A percentile compares a stretch with the other conserved stretches of the same genome.
phyloP scores from a whole-genome alignment of 2,888 invertebrate genomes.

The Parapristionchus giblindavisi region DNA sequence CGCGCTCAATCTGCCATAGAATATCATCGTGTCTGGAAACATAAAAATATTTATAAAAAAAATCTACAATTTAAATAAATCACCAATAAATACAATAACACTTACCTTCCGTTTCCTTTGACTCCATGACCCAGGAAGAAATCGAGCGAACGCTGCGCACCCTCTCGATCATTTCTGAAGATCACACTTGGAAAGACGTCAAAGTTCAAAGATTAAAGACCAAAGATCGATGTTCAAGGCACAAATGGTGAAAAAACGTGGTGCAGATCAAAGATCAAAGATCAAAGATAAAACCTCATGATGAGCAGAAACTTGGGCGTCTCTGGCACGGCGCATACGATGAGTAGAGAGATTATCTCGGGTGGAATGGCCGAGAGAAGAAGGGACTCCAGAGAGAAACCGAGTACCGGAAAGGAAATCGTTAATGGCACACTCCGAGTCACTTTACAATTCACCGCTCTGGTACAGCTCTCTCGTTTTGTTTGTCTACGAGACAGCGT shows the following conservation, averaged over 20 bases:
- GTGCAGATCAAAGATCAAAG: slow-evolving; percentile 3
- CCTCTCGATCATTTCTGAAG: slow-evolving; percentile 50
- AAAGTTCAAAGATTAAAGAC: neutral
- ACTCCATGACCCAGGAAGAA: slow-evolving; percentile 59
- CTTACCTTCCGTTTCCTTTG: slow-evolving; percentile 13
- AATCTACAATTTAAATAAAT: neutral
- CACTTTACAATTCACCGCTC: too few species aligned
- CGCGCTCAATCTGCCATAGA: slow-evolving; percentile 27
- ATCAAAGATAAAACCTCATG: slow-evolving; percentile 44
- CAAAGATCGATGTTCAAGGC: neutral
- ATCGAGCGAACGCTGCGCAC: slow-evolving; percentile 54
- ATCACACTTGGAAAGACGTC: neutral
- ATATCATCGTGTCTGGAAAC: slow-evolving; percentile 35
- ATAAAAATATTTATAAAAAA: neutral
- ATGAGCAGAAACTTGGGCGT: slow-evolving; percentile 64
- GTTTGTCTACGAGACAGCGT: too few species aligned
- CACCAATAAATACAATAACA: neutral
- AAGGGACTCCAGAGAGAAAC: slow-evolving; percentile 53
- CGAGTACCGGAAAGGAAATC: slow-evolving; percentile 50
- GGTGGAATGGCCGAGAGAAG: slow-evolving; percentile 59
- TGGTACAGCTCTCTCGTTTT: too few species aligned
- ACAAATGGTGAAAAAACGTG: neutral
- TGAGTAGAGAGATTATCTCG: slow-evolving; percentile 50
- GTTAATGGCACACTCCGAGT: too few species aligned
- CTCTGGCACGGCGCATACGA: slow-evolving; percentile 60